These are phyloP conservation scores for Tetranychus urticae DNA, from an alignment of 1,140 invertebrate species.

Conservation along the genomic window DNA sequence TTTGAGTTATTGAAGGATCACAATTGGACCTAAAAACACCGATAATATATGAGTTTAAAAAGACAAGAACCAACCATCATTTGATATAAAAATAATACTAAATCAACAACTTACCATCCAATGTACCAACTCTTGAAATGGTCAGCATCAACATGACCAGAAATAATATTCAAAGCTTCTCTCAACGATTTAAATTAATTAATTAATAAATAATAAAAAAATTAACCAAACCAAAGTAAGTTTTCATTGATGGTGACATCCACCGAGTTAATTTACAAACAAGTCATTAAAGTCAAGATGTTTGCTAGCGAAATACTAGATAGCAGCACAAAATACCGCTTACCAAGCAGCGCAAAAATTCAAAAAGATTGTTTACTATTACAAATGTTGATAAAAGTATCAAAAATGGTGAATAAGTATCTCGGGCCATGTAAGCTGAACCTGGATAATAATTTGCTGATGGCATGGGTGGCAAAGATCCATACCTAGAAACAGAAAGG, in stretches of 20 bases:
- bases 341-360: too few relatives aligned
- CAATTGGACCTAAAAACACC: slow-evolving; percentile 56
- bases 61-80: neutral
- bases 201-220: slow-evolving; percentile 61
- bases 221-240: slow-evolving; percentile 37
- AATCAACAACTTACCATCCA: slow-evolving; percentile 44
- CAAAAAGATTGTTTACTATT: too few relatives aligned
- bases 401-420: too few relatives aligned
- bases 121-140: slow-evolving; percentile 47
- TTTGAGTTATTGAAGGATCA: slow-evolving; percentile 43
- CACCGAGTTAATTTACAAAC: slow-evolving; percentile 27
- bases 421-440: too few relatives aligned
- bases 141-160: slow-evolving; percentile 28
- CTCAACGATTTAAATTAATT: slow-evolving; percentile 39
- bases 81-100: neutral
- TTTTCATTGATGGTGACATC: slow-evolving; percentile 28
- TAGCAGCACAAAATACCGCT: too few relatives aligned
- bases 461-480: too few relatives aligned
- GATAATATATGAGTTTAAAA: neutral
- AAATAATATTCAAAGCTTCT: slow-evolving; percentile 45
- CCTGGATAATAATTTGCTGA: too few relatives aligned
- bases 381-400: too few relatives aligned
- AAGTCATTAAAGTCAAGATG: too few relatives aligned
- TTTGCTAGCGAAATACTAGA: too few relatives aligned
- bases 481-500: too few relatives aligned